These are phyloP conservation scores for Ceyx erithaca DNA, from an alignment of 2,797 vertebrate genomes.

Conservation along the genomic window DNA sequence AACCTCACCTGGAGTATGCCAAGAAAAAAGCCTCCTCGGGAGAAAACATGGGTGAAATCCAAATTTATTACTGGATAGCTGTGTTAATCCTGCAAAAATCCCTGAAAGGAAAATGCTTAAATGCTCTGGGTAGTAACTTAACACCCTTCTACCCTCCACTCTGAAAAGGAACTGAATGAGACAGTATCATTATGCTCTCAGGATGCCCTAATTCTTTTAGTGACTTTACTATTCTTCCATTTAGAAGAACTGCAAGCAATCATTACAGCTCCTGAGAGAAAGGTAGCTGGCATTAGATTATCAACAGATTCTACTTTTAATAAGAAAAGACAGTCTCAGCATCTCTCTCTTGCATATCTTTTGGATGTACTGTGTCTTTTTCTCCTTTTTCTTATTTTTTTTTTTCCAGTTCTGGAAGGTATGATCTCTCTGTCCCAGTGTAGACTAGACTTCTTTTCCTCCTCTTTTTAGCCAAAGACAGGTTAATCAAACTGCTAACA, in stretches of 20 bases:
- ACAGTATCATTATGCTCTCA: not conserved
- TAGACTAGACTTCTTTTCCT: not conserved
- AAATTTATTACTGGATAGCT: slow-evolving; percentile 20
- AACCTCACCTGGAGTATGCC: not conserved
- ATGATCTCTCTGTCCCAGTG: not conserved
- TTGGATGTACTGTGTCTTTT: not conserved
- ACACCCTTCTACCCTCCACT: not conserved
- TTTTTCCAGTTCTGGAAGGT: not conserved
- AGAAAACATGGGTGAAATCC: slow-evolving; percentile 22
- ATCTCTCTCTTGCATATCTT: not conserved
- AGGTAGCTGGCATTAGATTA: not conserved
- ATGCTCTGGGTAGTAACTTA: not conserved
- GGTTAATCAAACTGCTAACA: not conserved
- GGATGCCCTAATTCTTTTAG: not conserved
- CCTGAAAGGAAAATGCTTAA: slow-evolving; percentile 14
- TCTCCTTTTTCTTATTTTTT: not conserved
- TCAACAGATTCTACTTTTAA: not conserved
- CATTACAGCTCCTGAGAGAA: not conserved
- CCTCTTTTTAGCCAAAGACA: not conserved
- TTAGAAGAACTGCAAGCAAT: not conserved
- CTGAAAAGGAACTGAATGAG: not conserved
- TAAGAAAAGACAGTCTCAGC: not conserved
- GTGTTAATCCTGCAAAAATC: not conserved
- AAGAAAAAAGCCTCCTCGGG: not conserved
- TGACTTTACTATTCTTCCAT: not conserved